These are phyloP conservation scores for Cochlearius cochlearius DNA, from an alignment of 2,113 vertebrate genomes.

Conservation along the genomic window DNA sequence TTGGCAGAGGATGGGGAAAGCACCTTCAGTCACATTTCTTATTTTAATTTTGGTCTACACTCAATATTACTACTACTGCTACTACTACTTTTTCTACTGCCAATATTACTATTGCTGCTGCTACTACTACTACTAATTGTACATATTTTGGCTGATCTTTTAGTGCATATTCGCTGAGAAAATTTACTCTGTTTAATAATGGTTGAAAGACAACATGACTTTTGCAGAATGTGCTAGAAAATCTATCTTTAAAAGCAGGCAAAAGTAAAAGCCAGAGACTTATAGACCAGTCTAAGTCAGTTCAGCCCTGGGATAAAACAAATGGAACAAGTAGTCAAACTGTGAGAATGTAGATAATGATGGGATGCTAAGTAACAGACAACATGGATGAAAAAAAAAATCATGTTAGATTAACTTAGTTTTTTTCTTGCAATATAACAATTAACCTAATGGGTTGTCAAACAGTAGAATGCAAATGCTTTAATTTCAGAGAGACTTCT, in stretches of 20 bases:
- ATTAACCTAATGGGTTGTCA: neutral
- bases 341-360: neutral
- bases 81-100: too few species aligned
- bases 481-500: neutral
- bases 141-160: accelerated
- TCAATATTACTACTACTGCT: neutral
- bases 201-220: neutral
- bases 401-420: neutral
- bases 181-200: neutral
- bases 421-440: neutral
- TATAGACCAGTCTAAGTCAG: neutral
- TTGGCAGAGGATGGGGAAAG: neutral
- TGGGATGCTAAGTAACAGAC: neutral
- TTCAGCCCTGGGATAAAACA: neutral
- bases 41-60: neutral
- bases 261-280: neutral
- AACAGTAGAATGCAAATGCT: neutral
- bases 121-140: neutral
- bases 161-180: neutral
- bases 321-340: neutral
- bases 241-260: neutral
- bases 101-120: too few species aligned
- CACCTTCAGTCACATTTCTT: neutral
- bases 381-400: neutral
- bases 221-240: neutral